A percentile compares a stretch with the other conserved stretches of the same genome.
Evolutionary conservation across 1,140 invertebrate genomes (phyloP).

Genomic region (Zophobas atratus): DNA sequence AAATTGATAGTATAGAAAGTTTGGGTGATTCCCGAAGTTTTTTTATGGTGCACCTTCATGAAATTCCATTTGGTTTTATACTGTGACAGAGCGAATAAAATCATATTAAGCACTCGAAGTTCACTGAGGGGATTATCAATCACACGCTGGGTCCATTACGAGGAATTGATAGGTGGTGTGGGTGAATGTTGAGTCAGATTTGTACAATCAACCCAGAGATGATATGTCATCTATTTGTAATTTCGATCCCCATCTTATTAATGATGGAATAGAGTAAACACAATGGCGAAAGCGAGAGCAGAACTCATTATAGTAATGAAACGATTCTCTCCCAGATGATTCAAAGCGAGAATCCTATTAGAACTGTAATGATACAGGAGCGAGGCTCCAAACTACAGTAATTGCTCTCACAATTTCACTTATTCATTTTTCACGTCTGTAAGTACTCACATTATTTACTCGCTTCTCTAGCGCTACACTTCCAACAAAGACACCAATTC

Average conservation of each 20-base stretch:
- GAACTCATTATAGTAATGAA: constrained; percentile 59
- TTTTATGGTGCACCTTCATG: background rate
- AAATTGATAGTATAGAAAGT: constrained; percentile 36
- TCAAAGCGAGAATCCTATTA: constrained; percentile 57
- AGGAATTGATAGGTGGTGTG: constrained; percentile 20
- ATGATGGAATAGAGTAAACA: constrained; percentile 54
- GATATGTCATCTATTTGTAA: constrained; percentile 57
- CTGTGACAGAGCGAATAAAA: constrained; percentile 7
- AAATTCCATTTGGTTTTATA: constrained; percentile 36
- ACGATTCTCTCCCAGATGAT: constrained; percentile 57
- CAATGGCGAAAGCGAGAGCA: constrained; percentile 54
- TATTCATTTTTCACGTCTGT: constrained; percentile 32
- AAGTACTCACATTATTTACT: constrained; percentile 28
- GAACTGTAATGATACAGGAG: constrained; percentile 53
- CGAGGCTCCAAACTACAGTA: constrained; percentile 38
- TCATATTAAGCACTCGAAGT: constrained; percentile 18
- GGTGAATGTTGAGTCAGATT: constrained; percentile 47
- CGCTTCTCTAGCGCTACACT: background rate
- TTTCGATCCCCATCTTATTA: constrained; percentile 56
- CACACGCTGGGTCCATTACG: constrained; percentile 21
- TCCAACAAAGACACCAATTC: background rate
- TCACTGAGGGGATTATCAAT: constrained; percentile 9
- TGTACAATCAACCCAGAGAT: constrained; percentile 49
- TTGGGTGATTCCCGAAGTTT: constrained; percentile 1
- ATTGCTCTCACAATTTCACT: constrained; percentile 42